Evolutionary conservation across 2,797 vertebrate species (phyloP).

Genomic region (Momotus momota): DNA sequence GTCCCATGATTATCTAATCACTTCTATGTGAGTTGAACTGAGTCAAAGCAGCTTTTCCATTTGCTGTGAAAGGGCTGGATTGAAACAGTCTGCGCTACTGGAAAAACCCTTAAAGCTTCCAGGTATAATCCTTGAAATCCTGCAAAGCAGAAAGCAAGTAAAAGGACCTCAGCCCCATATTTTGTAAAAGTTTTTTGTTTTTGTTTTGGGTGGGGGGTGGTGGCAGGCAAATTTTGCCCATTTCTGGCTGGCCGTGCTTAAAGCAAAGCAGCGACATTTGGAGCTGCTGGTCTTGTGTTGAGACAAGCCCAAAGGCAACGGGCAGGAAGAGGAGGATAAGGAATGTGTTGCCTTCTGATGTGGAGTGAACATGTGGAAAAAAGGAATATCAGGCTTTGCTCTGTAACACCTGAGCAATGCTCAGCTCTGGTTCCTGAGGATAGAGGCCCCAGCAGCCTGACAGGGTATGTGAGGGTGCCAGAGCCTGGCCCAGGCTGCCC

Average conservation of each 20-base stretch:
- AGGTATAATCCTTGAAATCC: not conserved
- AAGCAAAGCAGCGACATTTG: not conserved
- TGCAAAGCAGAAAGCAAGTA: not conserved
- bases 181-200: not conserved
- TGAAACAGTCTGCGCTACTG: not conserved
- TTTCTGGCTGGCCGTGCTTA: not conserved
- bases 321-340: not conserved
- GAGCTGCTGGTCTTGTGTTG: not conserved
- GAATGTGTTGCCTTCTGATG: not conserved
- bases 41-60: slow-evolving; percentile 11
- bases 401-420: not conserved
- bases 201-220: not conserved
- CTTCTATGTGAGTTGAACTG: not conserved
- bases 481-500: too few species aligned
- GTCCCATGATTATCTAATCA: slow-evolving; percentile 5
- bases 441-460: not conserved
- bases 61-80: not conserved
- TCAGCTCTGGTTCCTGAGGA: not conserved
- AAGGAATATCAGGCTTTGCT: not conserved
- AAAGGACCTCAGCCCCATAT: not conserved
- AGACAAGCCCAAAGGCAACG: not conserved
- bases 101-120: not conserved
- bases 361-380: not conserved
- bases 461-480: too few species aligned
- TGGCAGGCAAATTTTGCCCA: not conserved